Percentiles rank a stretch among this genome's conserved stretches.
phyloP scores from a whole-genome alignment of 2,113 vertebrate genomes.

The Prionailurus bengalensis region DNA sequence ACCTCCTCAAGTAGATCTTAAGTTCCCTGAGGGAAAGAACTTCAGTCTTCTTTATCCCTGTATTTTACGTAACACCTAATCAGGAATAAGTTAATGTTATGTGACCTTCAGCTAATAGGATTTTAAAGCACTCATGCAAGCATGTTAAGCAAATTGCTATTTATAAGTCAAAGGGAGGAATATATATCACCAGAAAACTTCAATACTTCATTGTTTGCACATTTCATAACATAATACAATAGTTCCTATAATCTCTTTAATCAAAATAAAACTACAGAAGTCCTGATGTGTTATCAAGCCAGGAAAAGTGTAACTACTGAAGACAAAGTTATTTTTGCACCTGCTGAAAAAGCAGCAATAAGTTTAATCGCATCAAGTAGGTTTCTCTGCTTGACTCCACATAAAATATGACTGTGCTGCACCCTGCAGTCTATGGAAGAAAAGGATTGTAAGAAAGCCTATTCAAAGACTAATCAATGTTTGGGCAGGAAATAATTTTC shows the following conservation, averaged over 20 bases:
- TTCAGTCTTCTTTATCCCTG: not conserved
- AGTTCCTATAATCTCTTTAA: slow-evolving; percentile 31
- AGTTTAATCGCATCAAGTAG: slow-evolving; percentile 32
- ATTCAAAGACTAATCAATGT: slow-evolving; percentile 67
- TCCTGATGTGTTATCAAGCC: not conserved
- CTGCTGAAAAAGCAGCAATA: slow-evolving; percentile 54
- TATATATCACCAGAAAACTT: slow-evolving; percentile 9
- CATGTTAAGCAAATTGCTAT: slow-evolving; percentile 17
- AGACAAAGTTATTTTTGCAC: slow-evolving; percentile 58
- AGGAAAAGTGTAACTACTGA: slow-evolving; percentile 50
- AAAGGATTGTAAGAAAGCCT: slow-evolving; percentile 48
- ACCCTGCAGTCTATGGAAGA: slow-evolving; percentile 61
- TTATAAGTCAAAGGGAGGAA: slow-evolving; percentile 8
- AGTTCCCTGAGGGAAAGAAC: not conserved
- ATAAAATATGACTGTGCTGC: slow-evolving; percentile 50
- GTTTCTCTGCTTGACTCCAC: slow-evolving; percentile 54
- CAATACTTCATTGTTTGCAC: not conserved
- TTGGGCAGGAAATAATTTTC: slow-evolving; percentile 60
- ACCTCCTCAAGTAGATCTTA: slow-evolving; percentile 23
- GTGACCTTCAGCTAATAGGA: slow-evolving; percentile 35
- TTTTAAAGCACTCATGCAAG: slow-evolving; percentile 47
- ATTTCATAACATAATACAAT: not conserved
- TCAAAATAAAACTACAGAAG: slow-evolving; percentile 58
- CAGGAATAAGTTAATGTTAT: slow-evolving; percentile 38
- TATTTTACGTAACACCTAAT: slow-evolving; percentile 50